A percentile compares a stretch with the other conserved stretches of the same genome.
Evolutionary conservation across 2,888 invertebrate genomes (phyloP).

Genomic region (Sinhomidia bicolor): DNA sequence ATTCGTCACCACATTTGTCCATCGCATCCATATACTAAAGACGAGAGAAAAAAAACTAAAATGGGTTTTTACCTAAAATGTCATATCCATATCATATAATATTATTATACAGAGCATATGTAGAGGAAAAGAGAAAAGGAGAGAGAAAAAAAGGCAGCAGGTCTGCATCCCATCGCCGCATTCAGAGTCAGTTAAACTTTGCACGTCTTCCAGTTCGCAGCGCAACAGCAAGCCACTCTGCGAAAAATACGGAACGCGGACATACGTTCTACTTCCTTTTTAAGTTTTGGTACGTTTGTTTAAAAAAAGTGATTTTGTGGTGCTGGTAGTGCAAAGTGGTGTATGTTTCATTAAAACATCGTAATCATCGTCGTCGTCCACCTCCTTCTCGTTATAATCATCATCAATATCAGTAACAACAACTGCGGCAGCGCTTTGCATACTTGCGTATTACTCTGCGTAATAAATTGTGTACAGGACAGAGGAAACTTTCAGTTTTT

Average conservation of each 20-base stretch:
- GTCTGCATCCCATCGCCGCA: slow-evolving; percentile 15
- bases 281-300: background rate
- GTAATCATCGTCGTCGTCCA: background rate
- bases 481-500: slow-evolving; percentile 28
- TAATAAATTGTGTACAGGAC: slow-evolving; percentile 25
- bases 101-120: too few species aligned
- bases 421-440: slow-evolving; percentile 1
- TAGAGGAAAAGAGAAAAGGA: background rate
- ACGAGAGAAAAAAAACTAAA: slow-evolving; percentile 21
- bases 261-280: slow-evolving; percentile 52
- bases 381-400: slow-evolving; percentile 29
- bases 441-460: background rate
- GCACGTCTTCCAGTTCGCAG: slow-evolving; percentile 66
- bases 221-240: background rate
- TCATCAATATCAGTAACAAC: background rate
- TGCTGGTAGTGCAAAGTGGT: background rate
- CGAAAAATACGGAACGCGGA: slow-evolving; percentile 1
- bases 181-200: slow-evolving; percentile 48
- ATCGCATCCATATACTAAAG: background rate
- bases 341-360: slow-evolving; percentile 27
- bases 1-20: background rate
- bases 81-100: too few species aligned
- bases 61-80: slow-evolving; percentile 59
- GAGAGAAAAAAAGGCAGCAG: background rate
- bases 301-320: slow-evolving; percentile 36